Evolutionary conservation across 1,140 invertebrate genomes (phyloP), one percentile per base, ranked within the genome.

Genomic region (Macrocentrus cingulum): DNA sequence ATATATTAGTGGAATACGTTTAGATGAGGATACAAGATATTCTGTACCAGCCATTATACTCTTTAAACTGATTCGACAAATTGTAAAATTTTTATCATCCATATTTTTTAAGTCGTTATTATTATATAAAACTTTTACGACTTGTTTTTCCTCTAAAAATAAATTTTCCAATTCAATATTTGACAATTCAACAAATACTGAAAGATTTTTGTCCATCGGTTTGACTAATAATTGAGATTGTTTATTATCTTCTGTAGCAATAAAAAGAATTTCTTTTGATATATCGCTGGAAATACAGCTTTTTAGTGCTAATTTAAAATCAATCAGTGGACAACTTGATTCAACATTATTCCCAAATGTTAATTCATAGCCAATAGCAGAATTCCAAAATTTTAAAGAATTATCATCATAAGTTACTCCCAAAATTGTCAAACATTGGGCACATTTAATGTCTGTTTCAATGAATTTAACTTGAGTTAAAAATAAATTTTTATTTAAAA

Each of bases 361-460:
- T 15, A 42, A 49, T 44, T 68, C 56, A 16, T 69, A 74, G 23
- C 76, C 65, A 2, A 76, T 34, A 2, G 66, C 66, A 59, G 60
- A 75, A 41, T 74, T 78, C 77, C 77, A 80, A 19, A 80, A 50
- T 63, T 75, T 74, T 23, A 75, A 9, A 22, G 69, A 67, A 56
- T 54, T 59, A 5, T 62, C 36, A 18, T 53, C 44, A 39, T 70
- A 5, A n/a, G 52, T 19, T n/a, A 61, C 42, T 2, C 77, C 77
- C 8, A 80, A 37, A 29, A 69, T 61, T 11, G 72, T 62, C 8
- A 72, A 68, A 49, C 77, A 79, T 54, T 66, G 65, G 4, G 67
- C 67, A 44, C 77, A 80, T 16, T 66, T 60, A 39, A 73, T 50
- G 36, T 55, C 56, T 19, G 63, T 59, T 13, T 62, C 51, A 15